These are phyloP conservation scores for Drosophila fungiperda DNA, from an alignment of 2,888 invertebrate species.

Conservation along the genomic window DNA sequence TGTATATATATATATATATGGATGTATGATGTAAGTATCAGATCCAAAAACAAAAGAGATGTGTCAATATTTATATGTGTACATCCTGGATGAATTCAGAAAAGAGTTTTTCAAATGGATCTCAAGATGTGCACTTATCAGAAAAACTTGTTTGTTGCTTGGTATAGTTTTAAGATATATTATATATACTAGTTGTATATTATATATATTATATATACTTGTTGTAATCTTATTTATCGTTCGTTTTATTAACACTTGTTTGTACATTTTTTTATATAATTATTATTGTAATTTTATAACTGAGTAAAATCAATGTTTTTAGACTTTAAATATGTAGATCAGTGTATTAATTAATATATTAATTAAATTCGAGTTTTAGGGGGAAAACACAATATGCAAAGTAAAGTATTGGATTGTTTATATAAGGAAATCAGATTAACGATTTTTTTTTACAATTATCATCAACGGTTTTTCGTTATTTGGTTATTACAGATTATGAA, in stretches of 20 bases:
- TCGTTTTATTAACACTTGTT: not conserved
- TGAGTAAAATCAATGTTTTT: not conserved
- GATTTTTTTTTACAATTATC: not conserved
- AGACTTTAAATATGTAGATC: too few species aligned
- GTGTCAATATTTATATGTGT: too few species aligned
- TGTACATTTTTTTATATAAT: not conserved
- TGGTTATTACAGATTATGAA: not conserved
- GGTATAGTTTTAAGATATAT: not conserved
- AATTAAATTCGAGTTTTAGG: not conserved
- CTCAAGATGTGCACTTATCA: not conserved
- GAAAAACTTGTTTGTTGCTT: not conserved
- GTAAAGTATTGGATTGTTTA: too few species aligned
- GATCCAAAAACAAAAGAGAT: not conserved
- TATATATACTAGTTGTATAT: not conserved
- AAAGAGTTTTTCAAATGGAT: not conserved
- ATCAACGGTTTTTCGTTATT: not conserved
- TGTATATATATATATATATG: conserved; percentile 1
- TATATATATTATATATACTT: not conserved
- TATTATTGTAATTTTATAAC: not conserved
- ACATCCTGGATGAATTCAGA: too few species aligned
- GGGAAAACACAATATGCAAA: not conserved
- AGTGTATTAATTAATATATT: not conserved
- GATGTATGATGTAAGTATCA: not conserved
- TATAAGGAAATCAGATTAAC: not conserved
- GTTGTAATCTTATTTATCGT: not conserved